Base-by-base conservation (phyloP, 2,888 invertebrate genomes). In the Pogonocherus hispidulus region DNA sequence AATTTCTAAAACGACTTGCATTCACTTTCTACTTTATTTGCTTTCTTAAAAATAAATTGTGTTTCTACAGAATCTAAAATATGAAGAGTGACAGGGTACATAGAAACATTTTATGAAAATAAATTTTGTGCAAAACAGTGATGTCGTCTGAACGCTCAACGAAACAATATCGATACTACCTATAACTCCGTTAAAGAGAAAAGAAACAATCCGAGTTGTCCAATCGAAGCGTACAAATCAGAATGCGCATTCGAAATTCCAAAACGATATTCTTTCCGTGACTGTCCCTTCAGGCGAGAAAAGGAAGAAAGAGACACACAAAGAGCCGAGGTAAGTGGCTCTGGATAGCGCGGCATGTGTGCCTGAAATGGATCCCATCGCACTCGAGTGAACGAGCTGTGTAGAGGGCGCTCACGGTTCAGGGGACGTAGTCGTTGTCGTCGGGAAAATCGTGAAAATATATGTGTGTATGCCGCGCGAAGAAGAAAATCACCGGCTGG, bases 341-440 rank as follows among this genome's bases (percentile, higher is more conserved):
- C 41, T 46, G 44, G 46, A n/a, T 44, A 35, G 35, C 19, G 35
- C 35, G 35, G 44, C 16, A 22, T 44, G 22, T 57, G 44, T 44
- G 23, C 23, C 46, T 14, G 57, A 57, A 57, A 57, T 46, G 57
- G 57, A 57, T 57, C 57, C 57, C 23, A 41, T 18, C 44, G 57
- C 46, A 41, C 46, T 57, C 44, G 57, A 57, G 18, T 41, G 57
- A 57, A 46, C 57, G 44, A n/a, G 44, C 20, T 44, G 57, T 14
- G 32, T 9, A 18, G 52, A 44, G 44, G 14, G 22, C 23, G 32
- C 52, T 52, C 57, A 37, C 55, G 57, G 57, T 44, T 46, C 41
- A 44, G 57, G 46, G 18, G 20, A 55, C 18, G 27, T n/a, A n/a
- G n/a, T 27, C 27, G 27, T 27, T 27, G 27, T 5, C 41, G 14